A percentile compares a stretch with the other conserved stretches of the same genome.
phyloP scores from a whole-genome alignment of 2,888 invertebrate genomes.

The Callyntrura guangdongensis region DNA sequence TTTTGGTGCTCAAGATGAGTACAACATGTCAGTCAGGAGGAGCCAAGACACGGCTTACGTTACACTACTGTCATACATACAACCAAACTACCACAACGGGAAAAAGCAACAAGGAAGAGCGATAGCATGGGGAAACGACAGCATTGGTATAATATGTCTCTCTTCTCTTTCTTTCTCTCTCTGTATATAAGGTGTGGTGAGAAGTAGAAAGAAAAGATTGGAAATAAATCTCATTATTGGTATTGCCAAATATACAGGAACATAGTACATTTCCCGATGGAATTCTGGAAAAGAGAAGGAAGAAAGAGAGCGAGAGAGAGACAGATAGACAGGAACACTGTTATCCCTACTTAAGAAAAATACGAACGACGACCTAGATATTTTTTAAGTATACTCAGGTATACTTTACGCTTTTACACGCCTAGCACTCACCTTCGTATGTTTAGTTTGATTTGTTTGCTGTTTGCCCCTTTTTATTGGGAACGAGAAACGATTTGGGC shows the following conservation, averaged over 20 bases:
- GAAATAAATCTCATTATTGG: slow-evolving; percentile 3
- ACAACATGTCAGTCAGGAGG: no score
- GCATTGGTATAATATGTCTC: no score
- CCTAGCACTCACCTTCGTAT: neutral
- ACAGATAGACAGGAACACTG: no score
- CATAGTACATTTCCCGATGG: slow-evolving; percentile 17
- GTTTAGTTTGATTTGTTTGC: slow-evolving; percentile 10
- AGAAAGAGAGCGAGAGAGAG: no score
- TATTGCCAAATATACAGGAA: neutral
- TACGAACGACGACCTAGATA: neutral
- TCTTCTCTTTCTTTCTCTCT: no score
- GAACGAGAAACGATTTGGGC: no score
- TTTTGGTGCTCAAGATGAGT: no score
- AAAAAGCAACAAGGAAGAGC: slow-evolving; percentile 5
- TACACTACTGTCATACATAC: no score
- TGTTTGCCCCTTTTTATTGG: no score
- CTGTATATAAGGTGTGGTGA: neutral
- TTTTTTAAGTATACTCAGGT: neutral
- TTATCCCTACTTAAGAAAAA: neutral
- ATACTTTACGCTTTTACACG: neutral
- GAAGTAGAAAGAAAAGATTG: slow-evolving; percentile 2
- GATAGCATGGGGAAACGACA: neutral
- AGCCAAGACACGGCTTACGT: no score
- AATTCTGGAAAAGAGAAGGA: neutral
- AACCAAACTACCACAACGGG: neutral